Percentiles rank a stretch among this genome's conserved stretches.
Conservation (phyloP, 1,140 invertebrate species). For the Caenorhabditis brenneri region DNA sequence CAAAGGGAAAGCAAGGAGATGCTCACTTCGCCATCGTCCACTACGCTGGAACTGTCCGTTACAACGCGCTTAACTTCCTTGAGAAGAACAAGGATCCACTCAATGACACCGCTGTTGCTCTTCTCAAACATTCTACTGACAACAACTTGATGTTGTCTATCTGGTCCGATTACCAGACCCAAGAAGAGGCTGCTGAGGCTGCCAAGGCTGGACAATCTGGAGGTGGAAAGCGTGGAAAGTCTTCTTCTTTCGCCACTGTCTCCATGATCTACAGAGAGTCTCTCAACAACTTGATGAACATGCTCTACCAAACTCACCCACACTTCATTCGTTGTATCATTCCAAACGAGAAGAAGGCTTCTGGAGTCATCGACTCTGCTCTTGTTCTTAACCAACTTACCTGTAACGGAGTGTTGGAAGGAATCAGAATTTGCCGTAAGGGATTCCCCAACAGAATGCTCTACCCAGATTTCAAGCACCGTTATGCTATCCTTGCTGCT, state of each 20-base stretch:
- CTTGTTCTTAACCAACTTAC: constrained; percentile 99
- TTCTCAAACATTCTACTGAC: constrained; percentile 75
- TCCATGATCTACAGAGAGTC: constrained; percentile 71
- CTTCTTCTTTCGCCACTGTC: constrained; percentile 71
- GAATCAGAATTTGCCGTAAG: constrained; percentile 99
- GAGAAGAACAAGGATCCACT: constrained; percentile 71
- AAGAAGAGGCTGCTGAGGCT: constrained; percentile 68
- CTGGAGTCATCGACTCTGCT: constrained; percentile 95
- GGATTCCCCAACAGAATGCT: constrained; percentile 98
- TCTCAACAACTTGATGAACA: constrained; percentile 70
- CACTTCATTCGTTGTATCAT: constrained; percentile 99
- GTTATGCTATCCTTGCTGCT: constrained; percentile 75
- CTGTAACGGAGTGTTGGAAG: constrained; percentile 99
- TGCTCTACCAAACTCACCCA: constrained; percentile 80
- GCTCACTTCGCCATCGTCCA: constrained; percentile 73
- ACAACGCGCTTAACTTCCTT: constrained; percentile 71
- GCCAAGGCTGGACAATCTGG: constrained; percentile 62
- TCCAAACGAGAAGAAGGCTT: constrained; percentile 96
- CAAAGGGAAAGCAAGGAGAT: constrained; percentile 89
- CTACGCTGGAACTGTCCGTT: constrained; percentile 74
- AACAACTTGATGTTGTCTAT: constrained; percentile 67
- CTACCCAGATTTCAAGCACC: constrained; percentile 99
- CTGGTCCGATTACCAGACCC: constrained; percentile 67
- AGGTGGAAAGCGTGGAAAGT: constrained; percentile 70
- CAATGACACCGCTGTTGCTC: constrained; percentile 90